These are phyloP conservation scores for Plagiodera versicolora DNA, from an alignment of 2,888 invertebrate genomes.

Conservation along the genomic window DNA sequence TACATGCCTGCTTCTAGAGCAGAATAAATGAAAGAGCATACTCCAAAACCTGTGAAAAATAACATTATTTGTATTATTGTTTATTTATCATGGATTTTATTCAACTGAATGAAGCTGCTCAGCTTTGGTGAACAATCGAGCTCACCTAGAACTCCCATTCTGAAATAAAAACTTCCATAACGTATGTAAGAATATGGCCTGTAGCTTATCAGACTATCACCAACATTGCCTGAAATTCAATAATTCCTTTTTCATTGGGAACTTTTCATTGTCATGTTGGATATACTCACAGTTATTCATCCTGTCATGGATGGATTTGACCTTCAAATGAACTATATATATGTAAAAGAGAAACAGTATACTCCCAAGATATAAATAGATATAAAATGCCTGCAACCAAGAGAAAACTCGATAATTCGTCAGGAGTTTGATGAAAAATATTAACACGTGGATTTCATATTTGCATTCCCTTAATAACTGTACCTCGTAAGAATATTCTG, in stretches of 20 bases:
- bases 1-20: constrained; percentile 94
- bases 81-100: too few relatives aligned
- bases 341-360: constrained; percentile 68
- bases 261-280: too few relatives aligned
- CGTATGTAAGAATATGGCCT: constrained; percentile 47
- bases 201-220: constrained; percentile 1
- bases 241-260: too few relatives aligned
- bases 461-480: not conserved
- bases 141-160: constrained; percentile 79
- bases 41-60: constrained; percentile 82
- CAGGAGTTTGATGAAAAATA: too few relatives aligned
- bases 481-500: constrained; percentile 46
- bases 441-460: too few relatives aligned
- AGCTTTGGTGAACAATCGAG: too few relatives aligned
- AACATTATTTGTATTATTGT: too few relatives aligned
- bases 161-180: constrained; percentile 85
- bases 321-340: constrained; percentile 68
- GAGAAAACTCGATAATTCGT: too few relatives aligned
- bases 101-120: too few relatives aligned
- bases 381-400: constrained; percentile 85
- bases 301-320: constrained; percentile 38
- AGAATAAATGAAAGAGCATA: constrained; percentile 96
- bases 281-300: constrained; percentile 14
- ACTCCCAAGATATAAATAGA: constrained; percentile 78
- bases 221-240: not conserved